These are phyloP conservation scores for Oceanodroma leucorhoa DNA, from an alignment of 2,797 vertebrate genomes.

Conservation along the genomic window DNA sequence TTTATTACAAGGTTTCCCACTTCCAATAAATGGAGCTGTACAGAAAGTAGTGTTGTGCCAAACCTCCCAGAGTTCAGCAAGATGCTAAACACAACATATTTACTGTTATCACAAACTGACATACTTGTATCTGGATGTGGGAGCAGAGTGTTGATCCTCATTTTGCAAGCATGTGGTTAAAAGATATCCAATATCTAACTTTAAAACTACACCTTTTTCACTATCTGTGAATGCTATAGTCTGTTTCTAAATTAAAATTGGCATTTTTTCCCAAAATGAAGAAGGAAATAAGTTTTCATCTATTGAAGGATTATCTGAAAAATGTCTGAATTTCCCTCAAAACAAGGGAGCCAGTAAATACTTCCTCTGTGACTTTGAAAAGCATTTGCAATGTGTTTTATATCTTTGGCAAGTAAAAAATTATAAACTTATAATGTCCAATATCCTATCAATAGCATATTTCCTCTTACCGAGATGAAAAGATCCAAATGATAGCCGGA, in stretches of 20 bases:
- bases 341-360: not conserved
- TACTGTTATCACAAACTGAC: not conserved
- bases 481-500: not conserved
- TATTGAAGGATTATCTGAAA: not conserved
- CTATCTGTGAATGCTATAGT: not conserved
- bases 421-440: not conserved
- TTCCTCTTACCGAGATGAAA: not conserved
- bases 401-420: not conserved
- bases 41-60: not conserved
- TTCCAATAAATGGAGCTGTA: not conserved
- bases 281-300: not conserved
- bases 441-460: not conserved
- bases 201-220: not conserved
- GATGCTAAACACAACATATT: not conserved
- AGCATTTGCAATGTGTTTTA: not conserved
- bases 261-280: not conserved
- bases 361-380: not conserved
- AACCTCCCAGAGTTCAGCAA: not conserved
- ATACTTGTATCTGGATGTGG: not conserved
- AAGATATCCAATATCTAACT: not conserved
- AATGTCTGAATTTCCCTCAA: not conserved
- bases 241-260: not conserved
- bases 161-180: not conserved
- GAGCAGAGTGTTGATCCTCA: not conserved
- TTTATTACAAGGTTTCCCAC: not conserved